phyloP scores from a whole-genome alignment of 2,113 vertebrate species.

The Neolamprologus caudopunctatus region DNA sequence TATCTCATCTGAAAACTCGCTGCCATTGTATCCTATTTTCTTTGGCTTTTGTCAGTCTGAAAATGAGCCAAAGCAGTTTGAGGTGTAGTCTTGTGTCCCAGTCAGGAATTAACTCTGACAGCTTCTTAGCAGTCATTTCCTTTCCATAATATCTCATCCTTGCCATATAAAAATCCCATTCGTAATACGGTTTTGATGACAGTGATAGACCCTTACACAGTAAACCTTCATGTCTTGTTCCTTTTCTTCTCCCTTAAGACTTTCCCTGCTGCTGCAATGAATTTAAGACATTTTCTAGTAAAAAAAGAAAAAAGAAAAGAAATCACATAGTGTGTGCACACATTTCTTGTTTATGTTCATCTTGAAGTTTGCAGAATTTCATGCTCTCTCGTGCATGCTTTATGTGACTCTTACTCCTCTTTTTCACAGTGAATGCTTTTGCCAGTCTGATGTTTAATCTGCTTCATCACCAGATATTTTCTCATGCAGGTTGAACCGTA shows the following conservation, averaged over 20 bases:
- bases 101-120: neutral
- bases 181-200: neutral
- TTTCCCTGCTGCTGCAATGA: neutral
- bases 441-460: neutral
- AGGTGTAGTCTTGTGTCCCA: conserved; percentile 10
- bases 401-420: neutral
- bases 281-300: neutral
- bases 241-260: neutral
- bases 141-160: neutral
- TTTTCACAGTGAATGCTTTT: neutral
- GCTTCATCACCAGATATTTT: conserved; percentile 16
- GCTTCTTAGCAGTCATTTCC: conserved; percentile 14
- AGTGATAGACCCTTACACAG: neutral
- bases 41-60: conserved; percentile 39
- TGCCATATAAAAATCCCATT: neutral
- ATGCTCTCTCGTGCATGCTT: neutral
- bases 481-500: conserved; percentile 76
- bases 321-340: neutral
- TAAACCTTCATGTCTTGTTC: neutral
- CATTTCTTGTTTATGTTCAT: neutral
- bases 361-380: neutral
- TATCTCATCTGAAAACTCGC: conserved; percentile 25
- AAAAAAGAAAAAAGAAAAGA: neutral
- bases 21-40: conserved; percentile 40
- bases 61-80: conserved; percentile 35